Evolutionary conservation across 64 coral and sea anemone genomes (phyloP), one percentile per base, ranked within the genome.

Genomic region (Pocillopora verrucosa): DNA sequence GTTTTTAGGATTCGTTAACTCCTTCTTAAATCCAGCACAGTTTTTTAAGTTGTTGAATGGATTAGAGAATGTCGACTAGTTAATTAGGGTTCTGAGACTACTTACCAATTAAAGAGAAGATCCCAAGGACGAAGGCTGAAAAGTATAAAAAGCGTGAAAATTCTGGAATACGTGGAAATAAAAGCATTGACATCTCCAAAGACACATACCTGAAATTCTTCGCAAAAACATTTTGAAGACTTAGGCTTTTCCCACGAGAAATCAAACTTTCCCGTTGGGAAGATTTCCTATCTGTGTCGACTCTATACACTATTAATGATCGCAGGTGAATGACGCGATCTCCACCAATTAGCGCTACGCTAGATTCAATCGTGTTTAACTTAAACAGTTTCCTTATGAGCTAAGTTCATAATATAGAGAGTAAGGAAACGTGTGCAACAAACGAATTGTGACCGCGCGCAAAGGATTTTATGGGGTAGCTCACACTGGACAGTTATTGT

Each of bases 261-360:
- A 85, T 72, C 68, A 10, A 10, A 68, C 16, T 45, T 83, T 68
- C 80, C 80, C 61, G 65, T 85, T 11, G 64, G 19, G 63, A 85
- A 72, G 20, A 72, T 56, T 19, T 36, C 63, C 15, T 36, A 30
- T 82, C 36, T 35, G 9, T 34, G 22, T 70, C 22, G 5, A 20
- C 16, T 56, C 22, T 12, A 85, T 85, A 16, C 22, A 58, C 36
- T 72, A 85, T 85, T 85, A 85, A 85, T 85, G 82, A 85, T 63
- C 65, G 25, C 41, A 11, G 11, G 20, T 58, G 13, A 85, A 85
- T 85, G 67, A 85, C 82, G 82, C 70, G 69, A 85, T 72, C 10
- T 59, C 14, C 65, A 56, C 15, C 82, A n/a, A 65, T 65, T 61
- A 68, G 4, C 20, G 19, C 65, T 26, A 85, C 70, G 82, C 82